Percentiles rank a stretch among this genome's conserved stretches.
These are phyloP conservation scores for Gymnocephalus cernua DNA, from an alignment of 2,113 vertebrate genomes.

Conservation along the genomic window DNA sequence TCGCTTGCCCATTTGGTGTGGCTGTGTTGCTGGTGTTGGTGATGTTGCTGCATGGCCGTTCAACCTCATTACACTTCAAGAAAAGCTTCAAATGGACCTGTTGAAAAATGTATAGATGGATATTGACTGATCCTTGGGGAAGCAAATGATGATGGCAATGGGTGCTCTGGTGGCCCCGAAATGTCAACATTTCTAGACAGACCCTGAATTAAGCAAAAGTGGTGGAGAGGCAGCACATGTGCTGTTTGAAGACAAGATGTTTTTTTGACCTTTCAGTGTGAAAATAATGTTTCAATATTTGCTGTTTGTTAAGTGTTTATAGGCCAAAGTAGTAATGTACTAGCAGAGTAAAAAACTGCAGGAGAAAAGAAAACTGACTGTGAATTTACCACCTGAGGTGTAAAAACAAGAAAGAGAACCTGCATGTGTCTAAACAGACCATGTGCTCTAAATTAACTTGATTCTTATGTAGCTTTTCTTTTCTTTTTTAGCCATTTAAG, in stretches of 20 bases:
- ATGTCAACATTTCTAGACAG: background rate
- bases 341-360: too few relatives aligned
- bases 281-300: background rate
- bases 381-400: too few relatives aligned
- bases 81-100: slow-evolving; percentile 55
- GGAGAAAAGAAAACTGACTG: too few relatives aligned
- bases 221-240: too few relatives aligned
- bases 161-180: background rate
- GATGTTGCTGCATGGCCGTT: slow-evolving; percentile 56
- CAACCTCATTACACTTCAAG: slow-evolving; percentile 74
- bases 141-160: background rate
- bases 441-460: background rate
- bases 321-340: background rate
- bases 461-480: background rate
- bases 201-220: background rate
- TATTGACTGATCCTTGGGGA: slow-evolving; percentile 26
- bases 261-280: background rate
- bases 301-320: background rate
- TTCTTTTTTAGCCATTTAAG: background rate
- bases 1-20: slow-evolving; percentile 43
- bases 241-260: too few relatives aligned
- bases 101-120: slow-evolving; percentile 61
- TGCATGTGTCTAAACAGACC: background rate
- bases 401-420: too few relatives aligned
- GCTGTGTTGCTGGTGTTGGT: background rate